A percentile compares a stretch with the other conserved stretches of the same genome.
phyloP scores from a whole-genome alignment of 2,888 invertebrate genomes.

The Ischnus inquisitorius region DNA sequence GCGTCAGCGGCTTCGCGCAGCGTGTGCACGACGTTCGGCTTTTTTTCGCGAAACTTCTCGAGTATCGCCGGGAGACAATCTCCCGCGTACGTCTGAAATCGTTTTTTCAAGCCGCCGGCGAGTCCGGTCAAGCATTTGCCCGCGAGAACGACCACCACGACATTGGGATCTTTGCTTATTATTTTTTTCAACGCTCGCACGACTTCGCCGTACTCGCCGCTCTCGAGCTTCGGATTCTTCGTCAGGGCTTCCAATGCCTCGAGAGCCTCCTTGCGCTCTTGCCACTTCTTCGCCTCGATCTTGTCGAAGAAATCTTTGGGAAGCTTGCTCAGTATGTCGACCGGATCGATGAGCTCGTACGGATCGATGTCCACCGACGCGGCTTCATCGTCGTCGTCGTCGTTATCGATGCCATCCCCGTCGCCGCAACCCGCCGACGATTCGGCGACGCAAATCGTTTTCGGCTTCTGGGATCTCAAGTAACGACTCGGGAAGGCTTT shows the following conservation, averaged over 20 bases:
- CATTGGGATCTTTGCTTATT: constrained; percentile 97
- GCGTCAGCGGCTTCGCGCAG: constrained; percentile 96
- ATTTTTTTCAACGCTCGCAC: constrained; percentile 96
- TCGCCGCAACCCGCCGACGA: constrained; percentile 86
- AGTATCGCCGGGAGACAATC: constrained; percentile 92
- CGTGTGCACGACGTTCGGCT: constrained; percentile 94
- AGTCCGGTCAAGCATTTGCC: constrained; percentile 93
- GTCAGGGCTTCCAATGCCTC: constrained; percentile 93
- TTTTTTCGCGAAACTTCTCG: constrained; percentile 99
- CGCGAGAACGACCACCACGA: constrained; percentile 95
- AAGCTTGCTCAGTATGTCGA: constrained; percentile 96
- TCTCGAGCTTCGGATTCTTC: constrained; percentile 94
- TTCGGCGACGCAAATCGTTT: constrained; percentile 87
- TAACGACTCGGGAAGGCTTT: constrained; percentile 91
- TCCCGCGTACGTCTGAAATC: constrained; percentile 94
- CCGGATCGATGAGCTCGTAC: constrained; percentile 95
- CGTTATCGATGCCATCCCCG: constrained; percentile 78
- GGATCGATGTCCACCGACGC: constrained; percentile 91
- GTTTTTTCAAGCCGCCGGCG: constrained; percentile 94
- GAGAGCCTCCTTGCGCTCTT: constrained; percentile 96
- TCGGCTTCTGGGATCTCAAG: constrained; percentile 93
- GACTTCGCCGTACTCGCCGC: constrained; percentile 96
- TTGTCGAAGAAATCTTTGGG: constrained; percentile 98
- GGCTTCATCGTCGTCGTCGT: constrained; percentile 87
- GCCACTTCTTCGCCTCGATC: constrained; percentile 98